Evolutionary conservation across 2,797 vertebrate genomes (phyloP), one percentile per base, ranked within the genome.

Genomic region (Eulemur albifrons): DNA sequence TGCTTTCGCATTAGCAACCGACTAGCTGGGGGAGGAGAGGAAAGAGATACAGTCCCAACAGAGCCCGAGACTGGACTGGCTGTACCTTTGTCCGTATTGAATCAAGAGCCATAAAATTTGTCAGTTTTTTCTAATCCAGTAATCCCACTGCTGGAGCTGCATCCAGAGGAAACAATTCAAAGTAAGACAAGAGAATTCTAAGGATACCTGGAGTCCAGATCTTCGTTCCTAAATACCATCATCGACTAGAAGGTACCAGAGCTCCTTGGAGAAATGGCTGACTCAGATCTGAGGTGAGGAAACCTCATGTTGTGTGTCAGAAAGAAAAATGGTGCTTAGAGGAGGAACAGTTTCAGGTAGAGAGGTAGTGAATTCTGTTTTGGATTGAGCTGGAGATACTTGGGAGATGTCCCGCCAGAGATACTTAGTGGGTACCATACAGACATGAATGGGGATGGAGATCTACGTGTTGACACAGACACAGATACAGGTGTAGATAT

Each of bases 141-240:
- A 72, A 91, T 90, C 21, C 88, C 23, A 72, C 76, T 38, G 8
- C 11, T 86, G 40, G 70, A 91, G 86, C 1, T 57, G 17, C 69
- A 69, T 81, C 30, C 63, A 2, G 1, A 90, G 67, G 61, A 90
- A 81, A 86, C 59, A 82, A 35, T 82, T 86, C 45, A 57, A 81
- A 81, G 79, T n/a, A 92, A 88, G 9, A 79, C 57, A 88, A 81
- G 88, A n/a, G 69, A 88, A 77, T 94, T 88, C 2, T 57, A 77
- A 70, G 21, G 83, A 61, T 77, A 50, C 8, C 43, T 89, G 3
- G 57, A n/a, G 40, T 27, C 57, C 59, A 30, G 48, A 77, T 83
- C 69, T 77, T 52, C 25, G 35, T 90, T 57, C 83, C 52, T 88
- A 82, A 70, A 88, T 91, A 54, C 59, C 43, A 18, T 90, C 50